A percentile compares a stretch with the other conserved stretches of the same genome.
Conservation (phyloP, 2,797 vertebrate species). For the Linurgus olivaceus region DNA sequence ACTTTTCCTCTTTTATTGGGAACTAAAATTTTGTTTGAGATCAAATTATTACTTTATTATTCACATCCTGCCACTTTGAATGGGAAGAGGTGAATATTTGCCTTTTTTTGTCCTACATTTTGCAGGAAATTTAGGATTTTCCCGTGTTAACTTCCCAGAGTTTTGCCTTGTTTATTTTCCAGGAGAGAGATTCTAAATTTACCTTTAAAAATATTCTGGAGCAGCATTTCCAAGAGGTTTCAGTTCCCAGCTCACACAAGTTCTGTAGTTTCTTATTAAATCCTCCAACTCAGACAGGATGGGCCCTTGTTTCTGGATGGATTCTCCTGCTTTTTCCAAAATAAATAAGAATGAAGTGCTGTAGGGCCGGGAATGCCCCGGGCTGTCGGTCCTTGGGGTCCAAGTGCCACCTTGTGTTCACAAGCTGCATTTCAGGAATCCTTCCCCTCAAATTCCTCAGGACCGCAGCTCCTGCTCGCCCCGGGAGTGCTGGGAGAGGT, state of each 20-base stretch:
- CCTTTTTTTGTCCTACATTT: neutral
- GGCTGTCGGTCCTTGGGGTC: conserved; percentile 21
- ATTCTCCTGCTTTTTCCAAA: neutral
- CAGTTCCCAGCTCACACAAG: neutral
- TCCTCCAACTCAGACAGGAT: neutral
- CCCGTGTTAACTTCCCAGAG: accelerated
- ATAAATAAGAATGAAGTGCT: neutral
- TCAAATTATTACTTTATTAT: neutral
- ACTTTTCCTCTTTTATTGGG: neutral
- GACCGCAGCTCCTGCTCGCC: neutral
- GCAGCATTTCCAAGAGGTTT: neutral
- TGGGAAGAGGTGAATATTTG: neutral
- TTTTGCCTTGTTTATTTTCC: neutral
- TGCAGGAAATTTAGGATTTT: neutral
- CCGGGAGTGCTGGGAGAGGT: neutral
- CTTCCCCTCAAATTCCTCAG: neutral
- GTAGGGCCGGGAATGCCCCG: neutral
- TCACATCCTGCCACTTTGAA: neutral
- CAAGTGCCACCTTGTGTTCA: conserved; percentile 77
- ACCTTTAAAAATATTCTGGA: neutral
- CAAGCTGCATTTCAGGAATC: neutral
- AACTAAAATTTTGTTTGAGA: neutral
- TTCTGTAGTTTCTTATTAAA: neutral
- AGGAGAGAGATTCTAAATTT: neutral
- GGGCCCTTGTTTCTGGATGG: neutral